Percentiles rank a stretch among this genome's conserved stretches.
Conservation (phyloP, 2,797 vertebrate species). For the Dicrostonyx torquatus region DNA sequence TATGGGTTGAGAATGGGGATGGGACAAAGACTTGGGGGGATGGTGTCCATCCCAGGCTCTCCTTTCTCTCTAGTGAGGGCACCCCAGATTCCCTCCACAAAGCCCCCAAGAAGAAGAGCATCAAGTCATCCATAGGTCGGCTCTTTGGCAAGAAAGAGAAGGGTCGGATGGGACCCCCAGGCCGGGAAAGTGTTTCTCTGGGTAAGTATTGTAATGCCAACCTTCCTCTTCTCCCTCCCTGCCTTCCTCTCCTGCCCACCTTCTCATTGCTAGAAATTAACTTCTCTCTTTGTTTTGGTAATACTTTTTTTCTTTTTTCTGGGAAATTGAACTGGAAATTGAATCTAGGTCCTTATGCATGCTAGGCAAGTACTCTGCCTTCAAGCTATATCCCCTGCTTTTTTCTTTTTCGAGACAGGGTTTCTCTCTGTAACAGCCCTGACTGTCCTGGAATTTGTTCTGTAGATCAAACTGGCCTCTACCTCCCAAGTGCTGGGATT, state of each 20-base stretch:
- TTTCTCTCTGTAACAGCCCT: too few relatives aligned
- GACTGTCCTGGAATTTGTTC: too few relatives aligned
- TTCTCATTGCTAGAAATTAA: background rate
- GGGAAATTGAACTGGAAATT: background rate
- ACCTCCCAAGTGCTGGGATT: too few relatives aligned
- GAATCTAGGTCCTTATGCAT: background rate
- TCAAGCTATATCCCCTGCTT: too few relatives aligned
- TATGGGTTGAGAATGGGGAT: background rate
- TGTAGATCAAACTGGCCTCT: too few relatives aligned
- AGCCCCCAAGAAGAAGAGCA: constrained; percentile 95
- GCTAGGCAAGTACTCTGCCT: background rate
- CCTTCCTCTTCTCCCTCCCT: accelerated
- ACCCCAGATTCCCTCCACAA: constrained; percentile 94
- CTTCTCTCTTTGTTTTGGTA: background rate
- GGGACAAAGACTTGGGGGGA: background rate
- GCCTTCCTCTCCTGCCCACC: too few relatives aligned
- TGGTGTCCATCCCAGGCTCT: background rate
- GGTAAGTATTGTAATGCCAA: constrained; percentile 83
- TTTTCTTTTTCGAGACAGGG: too few relatives aligned
- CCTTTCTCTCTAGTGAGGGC: constrained; percentile 74
- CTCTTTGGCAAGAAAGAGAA: constrained; percentile 96
- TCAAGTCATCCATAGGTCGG: constrained; percentile 94
- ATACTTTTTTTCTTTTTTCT: background rate
- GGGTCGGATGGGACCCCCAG: constrained; percentile 90
- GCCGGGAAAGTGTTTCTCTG: constrained; percentile 90